phyloP scores from a whole-genome alignment of 1,140 invertebrate species.

The Eriocheir sinensis region DNA sequence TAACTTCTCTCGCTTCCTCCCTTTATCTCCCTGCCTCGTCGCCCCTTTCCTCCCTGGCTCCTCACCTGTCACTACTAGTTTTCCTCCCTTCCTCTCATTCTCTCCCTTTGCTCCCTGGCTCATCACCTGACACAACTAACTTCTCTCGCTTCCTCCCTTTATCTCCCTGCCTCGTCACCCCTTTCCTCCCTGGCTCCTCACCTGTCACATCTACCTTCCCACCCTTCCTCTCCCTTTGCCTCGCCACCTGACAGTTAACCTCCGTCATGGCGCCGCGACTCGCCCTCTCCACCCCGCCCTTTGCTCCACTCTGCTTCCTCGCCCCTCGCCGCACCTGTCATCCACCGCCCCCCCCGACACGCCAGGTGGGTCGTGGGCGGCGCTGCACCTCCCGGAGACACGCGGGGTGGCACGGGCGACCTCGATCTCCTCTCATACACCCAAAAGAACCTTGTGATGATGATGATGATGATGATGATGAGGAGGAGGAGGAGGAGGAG shows the following conservation, averaged over 20 bases:
- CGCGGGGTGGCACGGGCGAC: not conserved
- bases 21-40: not conserved
- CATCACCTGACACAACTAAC: no score
- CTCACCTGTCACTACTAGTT: not conserved
- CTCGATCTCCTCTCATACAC: conserved; percentile 1
- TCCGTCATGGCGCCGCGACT: not conserved
- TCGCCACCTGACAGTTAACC: not conserved
- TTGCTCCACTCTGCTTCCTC: conserved; percentile 11
- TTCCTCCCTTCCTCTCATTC: not conserved
- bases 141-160: not conserved
- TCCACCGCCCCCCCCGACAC: not conserved
- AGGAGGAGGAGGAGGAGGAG: not conserved
- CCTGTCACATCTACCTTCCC: not conserved
- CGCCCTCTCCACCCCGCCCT: not conserved
- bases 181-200: not conserved
- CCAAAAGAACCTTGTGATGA: not conserved
- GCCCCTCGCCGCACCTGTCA: conserved; percentile 8
- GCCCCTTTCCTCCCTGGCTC: not conserved
- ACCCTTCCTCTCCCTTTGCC: no score
- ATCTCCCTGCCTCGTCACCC: no score
- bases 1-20: not conserved
- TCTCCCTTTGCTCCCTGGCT: not conserved
- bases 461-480: not conserved
- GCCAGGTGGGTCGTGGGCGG: not conserved
- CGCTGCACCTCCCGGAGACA: not conserved